phyloP scores from a whole-genome alignment of 1,140 invertebrate genomes.

The Bombus breviceps region DNA sequence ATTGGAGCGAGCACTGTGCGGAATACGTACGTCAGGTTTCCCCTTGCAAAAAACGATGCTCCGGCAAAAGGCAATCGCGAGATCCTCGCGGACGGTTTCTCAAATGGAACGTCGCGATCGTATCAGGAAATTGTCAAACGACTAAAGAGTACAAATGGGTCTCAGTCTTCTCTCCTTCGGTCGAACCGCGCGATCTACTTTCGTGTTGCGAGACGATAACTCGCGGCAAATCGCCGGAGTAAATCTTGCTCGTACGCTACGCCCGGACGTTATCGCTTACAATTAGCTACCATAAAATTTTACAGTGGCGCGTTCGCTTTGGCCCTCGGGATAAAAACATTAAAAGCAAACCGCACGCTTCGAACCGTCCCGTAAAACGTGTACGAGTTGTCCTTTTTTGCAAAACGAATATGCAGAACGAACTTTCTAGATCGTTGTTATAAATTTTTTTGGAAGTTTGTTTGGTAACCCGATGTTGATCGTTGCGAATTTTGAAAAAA shows the following conservation, averaged over 20 bases:
- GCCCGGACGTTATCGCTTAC: slow-evolving; percentile 61
- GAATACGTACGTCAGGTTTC: background rate
- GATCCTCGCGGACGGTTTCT: background rate
- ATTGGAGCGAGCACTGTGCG: background rate
- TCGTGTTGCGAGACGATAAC: slow-evolving; percentile 64
- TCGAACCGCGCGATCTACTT: slow-evolving; percentile 52
- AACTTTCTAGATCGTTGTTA: background rate
- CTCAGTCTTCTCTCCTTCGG: slow-evolving; percentile 29
- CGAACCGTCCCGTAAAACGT: background rate
- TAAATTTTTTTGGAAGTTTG: too few species aligned
- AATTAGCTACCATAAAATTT: slow-evolving; percentile 62
- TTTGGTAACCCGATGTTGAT: too few species aligned
- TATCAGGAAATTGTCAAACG: slow-evolving; percentile 58
- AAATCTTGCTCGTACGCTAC: slow-evolving; percentile 57
- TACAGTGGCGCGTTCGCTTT: slow-evolving; percentile 38
- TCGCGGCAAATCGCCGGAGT: slow-evolving; percentile 55
- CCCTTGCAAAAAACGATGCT: background rate
- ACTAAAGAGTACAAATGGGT: slow-evolving; percentile 55
- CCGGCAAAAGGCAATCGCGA: slow-evolving; percentile 39
- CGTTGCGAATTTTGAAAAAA: background rate
- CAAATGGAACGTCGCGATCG: slow-evolving; percentile 24
- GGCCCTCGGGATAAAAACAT: slow-evolving; percentile 52
- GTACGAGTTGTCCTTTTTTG: background rate
- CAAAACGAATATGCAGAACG: background rate
- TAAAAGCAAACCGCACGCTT: slow-evolving; percentile 19